These are phyloP conservation scores for Cheilosia grossa DNA, from an alignment of 2,888 invertebrate genomes.

Conservation along the genomic window DNA sequence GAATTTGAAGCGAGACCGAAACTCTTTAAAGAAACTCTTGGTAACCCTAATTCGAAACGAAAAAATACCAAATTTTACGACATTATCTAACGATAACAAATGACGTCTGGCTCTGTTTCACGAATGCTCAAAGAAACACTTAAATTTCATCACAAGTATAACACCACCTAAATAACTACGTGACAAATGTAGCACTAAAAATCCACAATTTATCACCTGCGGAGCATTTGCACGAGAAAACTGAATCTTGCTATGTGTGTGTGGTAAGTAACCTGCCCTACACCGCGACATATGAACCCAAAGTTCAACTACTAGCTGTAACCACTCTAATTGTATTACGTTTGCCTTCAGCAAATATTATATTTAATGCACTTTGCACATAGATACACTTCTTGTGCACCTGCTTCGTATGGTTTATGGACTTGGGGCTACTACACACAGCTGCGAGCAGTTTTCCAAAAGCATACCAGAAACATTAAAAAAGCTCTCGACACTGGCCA, in stretches of 20 bases:
- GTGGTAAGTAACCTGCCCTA: conserved; percentile 34
- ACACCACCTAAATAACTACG: conserved; percentile 32
- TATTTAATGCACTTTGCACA: conserved; percentile 48
- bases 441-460: conserved; percentile 33
- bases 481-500: conserved; percentile 31
- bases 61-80: neutral
- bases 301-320: conserved; percentile 52
- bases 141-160: conserved; percentile 36
- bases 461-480: conserved; percentile 36
- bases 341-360: conserved; percentile 47
- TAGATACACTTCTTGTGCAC: conserved; percentile 47
- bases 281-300: conserved; percentile 24
- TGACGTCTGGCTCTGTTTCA: conserved; percentile 11
- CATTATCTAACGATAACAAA: conserved; percentile 13
- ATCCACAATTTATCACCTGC: conserved; percentile 33
- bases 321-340: conserved; percentile 61
- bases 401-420: conserved; percentile 5
- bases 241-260: conserved; percentile 23
- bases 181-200: conserved; percentile 38
- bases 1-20: no score
- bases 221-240: conserved; percentile 10
- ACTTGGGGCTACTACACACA: conserved; percentile 3
- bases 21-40: no score
- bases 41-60: no score
- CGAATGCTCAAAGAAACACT: conserved; percentile 11